A percentile compares a stretch with the other conserved stretches of the same genome.
These are phyloP conservation scores for Rhopilema esculentum DNA, from an alignment of 30 jellyfish, hydroid and myxozoan genomes.

Conservation along the genomic window DNA sequence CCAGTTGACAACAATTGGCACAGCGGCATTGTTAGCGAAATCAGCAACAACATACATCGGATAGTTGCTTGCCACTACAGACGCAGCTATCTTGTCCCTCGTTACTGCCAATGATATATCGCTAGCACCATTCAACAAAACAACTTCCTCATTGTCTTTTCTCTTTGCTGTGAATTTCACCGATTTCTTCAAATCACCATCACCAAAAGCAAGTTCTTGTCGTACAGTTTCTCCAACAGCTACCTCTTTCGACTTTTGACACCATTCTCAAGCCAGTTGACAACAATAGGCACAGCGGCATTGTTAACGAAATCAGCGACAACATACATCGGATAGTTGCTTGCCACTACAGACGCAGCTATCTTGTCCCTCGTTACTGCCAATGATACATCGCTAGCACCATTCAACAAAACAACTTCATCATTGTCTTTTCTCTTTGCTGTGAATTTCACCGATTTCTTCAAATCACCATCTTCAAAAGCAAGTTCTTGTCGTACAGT, in stretches of 20 bases:
- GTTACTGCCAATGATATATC: not conserved
- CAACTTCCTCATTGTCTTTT: not conserved
- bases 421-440: not conserved
- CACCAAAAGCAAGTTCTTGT: not conserved
- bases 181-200: not conserved
- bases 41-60: not conserved
- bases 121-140: not conserved
- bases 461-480: conserved; percentile 11
- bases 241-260: not conserved
- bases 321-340: not conserved
- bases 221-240: not conserved
- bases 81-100: not conserved
- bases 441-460: conserved; percentile 8
- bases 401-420: not conserved
- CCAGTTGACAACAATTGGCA: not conserved
- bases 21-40: not conserved
- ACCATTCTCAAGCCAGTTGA: conserved; percentile 2
- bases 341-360: not conserved
- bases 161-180: not conserved
- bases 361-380: not conserved
- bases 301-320: not conserved
- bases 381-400: not conserved
- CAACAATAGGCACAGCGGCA: conserved; percentile 6
- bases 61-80: not conserved
- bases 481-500: not conserved